Evolutionary conservation across 2,797 vertebrate genomes (phyloP).

Genomic region (Diplodus sargus): DNA sequence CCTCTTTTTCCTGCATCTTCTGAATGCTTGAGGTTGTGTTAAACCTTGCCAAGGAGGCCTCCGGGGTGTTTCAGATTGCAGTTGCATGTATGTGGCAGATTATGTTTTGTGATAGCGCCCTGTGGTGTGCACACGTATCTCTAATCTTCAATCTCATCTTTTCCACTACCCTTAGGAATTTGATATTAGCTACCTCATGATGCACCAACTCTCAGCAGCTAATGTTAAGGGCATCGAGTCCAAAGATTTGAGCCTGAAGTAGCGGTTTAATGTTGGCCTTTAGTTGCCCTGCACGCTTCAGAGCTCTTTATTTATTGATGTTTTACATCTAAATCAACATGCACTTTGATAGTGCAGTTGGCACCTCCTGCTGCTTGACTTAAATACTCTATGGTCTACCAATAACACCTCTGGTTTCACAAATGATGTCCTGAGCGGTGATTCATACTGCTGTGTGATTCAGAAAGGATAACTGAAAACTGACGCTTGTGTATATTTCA

Average conservation of each 20-base stretch:
- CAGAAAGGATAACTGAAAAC: background rate
- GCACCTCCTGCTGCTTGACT: constrained; percentile 5
- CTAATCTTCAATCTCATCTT: constrained; percentile 34
- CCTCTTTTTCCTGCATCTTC: constrained; percentile 3
- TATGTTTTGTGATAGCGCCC: constrained; percentile 38
- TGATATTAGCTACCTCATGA: constrained; percentile 35
- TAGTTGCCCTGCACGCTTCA: background rate
- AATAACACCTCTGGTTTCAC: background rate
- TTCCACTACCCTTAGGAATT: constrained; percentile 24
- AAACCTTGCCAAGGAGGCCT: constrained; percentile 41
- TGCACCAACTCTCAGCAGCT: constrained; percentile 14
- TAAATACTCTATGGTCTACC: background rate
- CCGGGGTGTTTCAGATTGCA: constrained; percentile 38
- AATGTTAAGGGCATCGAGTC: constrained; percentile 30
- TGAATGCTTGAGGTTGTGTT: constrained; percentile 19
- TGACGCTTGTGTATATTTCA: background rate
- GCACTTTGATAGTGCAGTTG: constrained; percentile 9
- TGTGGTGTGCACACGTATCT: constrained; percentile 24
- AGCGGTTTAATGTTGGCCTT: constrained; percentile 22
- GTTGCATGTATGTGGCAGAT: constrained; percentile 38
- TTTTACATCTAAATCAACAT: constrained; percentile 28
- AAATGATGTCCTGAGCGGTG: constrained; percentile 7
- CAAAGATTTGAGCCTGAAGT: constrained; percentile 18
- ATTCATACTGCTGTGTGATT: background rate
- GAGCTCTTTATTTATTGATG: constrained; percentile 44